Percentiles rank a stretch among this genome's conserved stretches.
phyloP scores from a whole-genome alignment of 2,888 invertebrate genomes.

The Megastigmus dorsalis region DNA sequence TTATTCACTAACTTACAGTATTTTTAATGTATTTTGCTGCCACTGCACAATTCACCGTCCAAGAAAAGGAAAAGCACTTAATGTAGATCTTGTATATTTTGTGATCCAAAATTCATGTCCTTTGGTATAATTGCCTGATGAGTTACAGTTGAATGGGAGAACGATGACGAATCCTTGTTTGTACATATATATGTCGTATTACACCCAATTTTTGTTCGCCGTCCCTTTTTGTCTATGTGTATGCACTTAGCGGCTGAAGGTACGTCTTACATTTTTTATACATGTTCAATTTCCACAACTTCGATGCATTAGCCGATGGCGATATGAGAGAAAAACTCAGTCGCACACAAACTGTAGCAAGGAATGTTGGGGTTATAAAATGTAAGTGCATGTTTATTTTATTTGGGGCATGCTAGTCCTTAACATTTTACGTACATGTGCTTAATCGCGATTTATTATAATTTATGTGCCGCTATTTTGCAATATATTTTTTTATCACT shows the following conservation, averaged over 20 bases:
- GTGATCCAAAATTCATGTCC: slow-evolving; percentile 39
- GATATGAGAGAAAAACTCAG: too few species aligned
- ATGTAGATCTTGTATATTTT: too few species aligned
- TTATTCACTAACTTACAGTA: too few species aligned
- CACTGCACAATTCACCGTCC: too few species aligned
- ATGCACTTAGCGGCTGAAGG: slow-evolving; percentile 33
- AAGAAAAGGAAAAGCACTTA: too few species aligned
- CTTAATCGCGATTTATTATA: slow-evolving; percentile 46
- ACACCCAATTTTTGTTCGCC: slow-evolving; percentile 13
- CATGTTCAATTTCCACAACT: slow-evolving; percentile 13
- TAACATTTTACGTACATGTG: slow-evolving; percentile 45
- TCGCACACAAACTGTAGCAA: slow-evolving; percentile 14
- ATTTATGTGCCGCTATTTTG: slow-evolving; percentile 42
- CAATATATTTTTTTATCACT: slow-evolving; percentile 44
- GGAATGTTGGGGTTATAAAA: slow-evolving; percentile 33
- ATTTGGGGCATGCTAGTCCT: slow-evolving; percentile 52
- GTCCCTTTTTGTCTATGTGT: slow-evolving; percentile 14
- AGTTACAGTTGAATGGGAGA: slow-evolving; percentile 9
- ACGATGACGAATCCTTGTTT: background rate
- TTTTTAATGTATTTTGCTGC: too few species aligned
- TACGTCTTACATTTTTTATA: slow-evolving; percentile 37
- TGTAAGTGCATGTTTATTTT: slow-evolving; percentile 53
- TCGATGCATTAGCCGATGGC: background rate
- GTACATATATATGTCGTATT: slow-evolving; percentile 12
- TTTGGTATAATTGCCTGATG: background rate